Percentiles rank a stretch among this genome's conserved stretches.
Evolutionary conservation across 2,113 vertebrate genomes (phyloP).

Genomic region (Arvicanthis niloticus): DNA sequence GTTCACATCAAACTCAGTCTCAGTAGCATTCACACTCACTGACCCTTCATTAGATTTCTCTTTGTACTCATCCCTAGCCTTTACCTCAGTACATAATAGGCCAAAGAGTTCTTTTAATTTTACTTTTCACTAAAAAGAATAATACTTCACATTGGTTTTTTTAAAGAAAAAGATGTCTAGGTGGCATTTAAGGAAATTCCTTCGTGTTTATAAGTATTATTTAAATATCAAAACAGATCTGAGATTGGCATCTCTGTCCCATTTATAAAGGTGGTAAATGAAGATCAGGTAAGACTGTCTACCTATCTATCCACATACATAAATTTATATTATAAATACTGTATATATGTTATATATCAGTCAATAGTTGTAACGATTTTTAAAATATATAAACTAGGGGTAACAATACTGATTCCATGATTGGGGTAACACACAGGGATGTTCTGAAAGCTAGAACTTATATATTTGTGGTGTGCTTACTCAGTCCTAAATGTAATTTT

Average conservation of each 20-base stretch:
- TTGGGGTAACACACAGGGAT: neutral
- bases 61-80: neutral
- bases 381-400: neutral
- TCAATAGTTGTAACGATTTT: neutral
- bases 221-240: neutral
- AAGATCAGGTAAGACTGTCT: neutral
- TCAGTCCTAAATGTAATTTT: neutral
- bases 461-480: neutral
- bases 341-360: neutral
- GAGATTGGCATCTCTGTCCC: neutral
- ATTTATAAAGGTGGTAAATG: neutral
- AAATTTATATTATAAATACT: neutral
- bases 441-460: neutral
- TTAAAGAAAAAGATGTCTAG: neutral
- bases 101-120: neutral
- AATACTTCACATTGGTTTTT: neutral
- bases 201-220: neutral
- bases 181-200: neutral
- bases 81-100: neutral
- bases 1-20: neutral
- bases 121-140: neutral
- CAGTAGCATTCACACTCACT: neutral
- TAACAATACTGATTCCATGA: neutral
- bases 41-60: neutral
- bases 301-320: neutral